Percentiles rank a stretch among this genome's conserved stretches.
phyloP scores from a whole-genome alignment of 2,888 invertebrate genomes.

The Tenthredo scrophulariae region DNA sequence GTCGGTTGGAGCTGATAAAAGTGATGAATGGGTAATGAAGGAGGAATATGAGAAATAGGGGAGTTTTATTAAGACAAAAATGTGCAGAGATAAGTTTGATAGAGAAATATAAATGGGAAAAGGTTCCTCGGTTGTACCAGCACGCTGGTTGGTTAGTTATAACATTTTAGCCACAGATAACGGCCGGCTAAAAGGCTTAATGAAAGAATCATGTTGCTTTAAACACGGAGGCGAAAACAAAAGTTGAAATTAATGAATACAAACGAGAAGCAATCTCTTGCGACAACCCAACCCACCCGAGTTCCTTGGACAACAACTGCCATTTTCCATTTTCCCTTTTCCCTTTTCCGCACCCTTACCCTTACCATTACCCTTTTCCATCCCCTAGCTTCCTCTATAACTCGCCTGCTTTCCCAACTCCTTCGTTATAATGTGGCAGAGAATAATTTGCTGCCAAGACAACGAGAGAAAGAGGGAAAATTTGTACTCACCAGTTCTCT shows the following conservation, averaged over 20 bases:
- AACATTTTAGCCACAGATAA: constrained; percentile 22
- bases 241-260: constrained; percentile 48
- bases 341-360: neutral
- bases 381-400: neutral
- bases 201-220: constrained; percentile 38
- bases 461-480: neutral
- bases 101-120: neutral
- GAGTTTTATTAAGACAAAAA: neutral
- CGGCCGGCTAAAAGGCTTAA: constrained; percentile 13
- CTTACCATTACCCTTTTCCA: neutral
- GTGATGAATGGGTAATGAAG: neutral
- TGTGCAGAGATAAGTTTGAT: neutral
- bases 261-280: constrained; percentile 32
- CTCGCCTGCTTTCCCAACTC: neutral
- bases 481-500: neutral
- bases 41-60: neutral
- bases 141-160: neutral
- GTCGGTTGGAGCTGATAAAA: neutral
- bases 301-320: constrained; percentile 40
- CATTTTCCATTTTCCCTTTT: constrained; percentile 13
- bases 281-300: constrained; percentile 7
- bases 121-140: neutral
- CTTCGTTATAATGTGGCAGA: constrained; percentile 40
- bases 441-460: constrained; percentile 30
- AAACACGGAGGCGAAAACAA: constrained; percentile 23